Conservation (phyloP, 2,797 vertebrate species). For the Hemitrygon akajei region DNA sequence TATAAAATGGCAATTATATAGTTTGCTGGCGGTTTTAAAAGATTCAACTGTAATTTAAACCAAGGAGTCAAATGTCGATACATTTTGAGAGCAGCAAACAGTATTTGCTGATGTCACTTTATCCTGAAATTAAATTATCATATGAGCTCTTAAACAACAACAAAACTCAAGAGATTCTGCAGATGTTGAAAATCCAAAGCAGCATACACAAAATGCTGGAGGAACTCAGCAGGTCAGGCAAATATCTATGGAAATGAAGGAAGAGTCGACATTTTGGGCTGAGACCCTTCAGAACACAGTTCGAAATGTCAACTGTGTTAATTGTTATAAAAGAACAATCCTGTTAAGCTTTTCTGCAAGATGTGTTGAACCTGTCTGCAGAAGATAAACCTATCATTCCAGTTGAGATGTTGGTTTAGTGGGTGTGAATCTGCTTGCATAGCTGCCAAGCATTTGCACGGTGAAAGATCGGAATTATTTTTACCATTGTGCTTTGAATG, state of each 20-base stretch:
- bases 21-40: background rate
- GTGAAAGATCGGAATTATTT: background rate
- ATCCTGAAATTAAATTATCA: background rate
- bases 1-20: background rate
- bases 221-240: too few species aligned
- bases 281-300: too few species aligned
- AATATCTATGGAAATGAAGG: too few species aligned
- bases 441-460: background rate
- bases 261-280: too few species aligned
- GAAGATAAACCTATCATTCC: slow-evolving; percentile 6
- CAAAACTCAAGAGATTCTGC: too few species aligned
- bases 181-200: too few species aligned
- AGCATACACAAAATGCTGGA: too few species aligned
- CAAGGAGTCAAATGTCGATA: background rate
- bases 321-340: background rate
- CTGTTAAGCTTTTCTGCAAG: background rate
- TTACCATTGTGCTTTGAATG: background rate
- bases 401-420: background rate
- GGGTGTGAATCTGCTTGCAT: slow-evolving; percentile 6
- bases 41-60: background rate
- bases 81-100: slow-evolving; percentile 9
- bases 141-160: background rate
- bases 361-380: background rate
- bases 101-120: background rate
- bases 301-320: too few species aligned